Evolutionary conservation across 2,113 vertebrate genomes (phyloP).

Genomic region (Kryptolebias marmoratus): DNA sequence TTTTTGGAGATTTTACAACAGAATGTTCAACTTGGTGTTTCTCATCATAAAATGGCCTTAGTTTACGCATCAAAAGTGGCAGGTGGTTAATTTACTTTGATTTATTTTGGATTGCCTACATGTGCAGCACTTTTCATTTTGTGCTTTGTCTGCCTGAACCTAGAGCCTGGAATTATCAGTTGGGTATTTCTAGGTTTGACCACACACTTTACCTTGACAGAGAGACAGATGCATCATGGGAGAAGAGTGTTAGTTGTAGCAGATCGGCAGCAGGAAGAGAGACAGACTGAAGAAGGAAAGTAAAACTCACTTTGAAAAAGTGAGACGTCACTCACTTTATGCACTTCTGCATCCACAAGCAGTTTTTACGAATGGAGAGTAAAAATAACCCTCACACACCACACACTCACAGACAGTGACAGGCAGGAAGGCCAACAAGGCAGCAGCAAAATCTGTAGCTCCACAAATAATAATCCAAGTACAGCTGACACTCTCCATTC

Average conservation of each 20-base stretch:
- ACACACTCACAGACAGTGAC: constrained; percentile 33
- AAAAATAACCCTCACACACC: not conserved
- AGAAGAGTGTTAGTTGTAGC: constrained; percentile 10
- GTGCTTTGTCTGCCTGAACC: not conserved
- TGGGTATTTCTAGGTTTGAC: not conserved
- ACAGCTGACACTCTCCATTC: constrained; percentile 14
- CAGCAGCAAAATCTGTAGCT: constrained; percentile 56
- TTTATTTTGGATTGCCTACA: no score
- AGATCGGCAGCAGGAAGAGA: not conserved
- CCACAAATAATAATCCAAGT: constrained; percentile 63
- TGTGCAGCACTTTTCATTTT: no score
- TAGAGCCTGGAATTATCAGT: not conserved
- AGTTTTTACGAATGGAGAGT: constrained; percentile 52
- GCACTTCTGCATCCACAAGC: constrained; percentile 56
- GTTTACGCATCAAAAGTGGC: no score
- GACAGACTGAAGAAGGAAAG: constrained; percentile 10
- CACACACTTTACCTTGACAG: not conserved
- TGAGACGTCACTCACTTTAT: constrained; percentile 53
- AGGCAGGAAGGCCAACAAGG: constrained; percentile 47
- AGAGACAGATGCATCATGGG: constrained; percentile 43
- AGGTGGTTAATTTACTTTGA: no score
- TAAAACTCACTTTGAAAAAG: constrained; percentile 34
- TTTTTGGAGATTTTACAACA: no score
- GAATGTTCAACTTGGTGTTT: no score
- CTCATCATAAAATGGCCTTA: no score